Evolutionary conservation across 2,888 invertebrate genomes (phyloP), one percentile per base, ranked within the genome.

Genomic region (Sinodicranocentrus sp.): DNA sequence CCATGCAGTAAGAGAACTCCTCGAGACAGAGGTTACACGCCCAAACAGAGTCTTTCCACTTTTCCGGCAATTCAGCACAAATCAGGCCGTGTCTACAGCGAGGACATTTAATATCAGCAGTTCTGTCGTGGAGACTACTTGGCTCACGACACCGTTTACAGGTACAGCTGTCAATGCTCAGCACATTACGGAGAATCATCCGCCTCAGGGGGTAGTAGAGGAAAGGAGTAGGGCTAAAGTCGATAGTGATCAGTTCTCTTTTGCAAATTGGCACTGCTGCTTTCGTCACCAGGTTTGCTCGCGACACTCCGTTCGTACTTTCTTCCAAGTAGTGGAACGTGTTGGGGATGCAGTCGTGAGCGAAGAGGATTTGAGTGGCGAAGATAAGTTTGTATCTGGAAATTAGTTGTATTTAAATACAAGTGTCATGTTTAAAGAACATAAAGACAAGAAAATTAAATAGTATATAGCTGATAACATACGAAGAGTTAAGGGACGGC

Each of bases 271-370:
- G 71, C 33, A 79, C 21, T 15, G 87, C 84, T 19, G 87, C 87
- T 77, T 88, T 88, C 8, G 84, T 85, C 21, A 87, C 78, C 8
- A 87, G 78, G 19, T 70, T 79, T 79, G 85, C 80, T 25, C 70
- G 68, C n/a, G 59, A 65, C 39, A 75, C 61, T 21, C 85, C 86
- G 19, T 33, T 80, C 21, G 59, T 26, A 26, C 61, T 39, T 70
- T 86, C 86, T 59, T 87, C 85, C 39, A 88, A 48, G 28, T 80
- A 87, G 44, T 87, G 86, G 48, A 88, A 61, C n/a, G 88, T 87
- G 68, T 88, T 88, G n/a, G 88, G 88, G 48, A 87, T 76, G 73
- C 88, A 88, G 73, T 84, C 82, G 21, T 88, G 88, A 52, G 84
- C 84, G 78, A 88, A 88, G 10, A 82, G 48, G n/a, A 83, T 72